phyloP scores from a whole-genome alignment of 2,113 vertebrate genomes.

The Ochotona princeps region DNA sequence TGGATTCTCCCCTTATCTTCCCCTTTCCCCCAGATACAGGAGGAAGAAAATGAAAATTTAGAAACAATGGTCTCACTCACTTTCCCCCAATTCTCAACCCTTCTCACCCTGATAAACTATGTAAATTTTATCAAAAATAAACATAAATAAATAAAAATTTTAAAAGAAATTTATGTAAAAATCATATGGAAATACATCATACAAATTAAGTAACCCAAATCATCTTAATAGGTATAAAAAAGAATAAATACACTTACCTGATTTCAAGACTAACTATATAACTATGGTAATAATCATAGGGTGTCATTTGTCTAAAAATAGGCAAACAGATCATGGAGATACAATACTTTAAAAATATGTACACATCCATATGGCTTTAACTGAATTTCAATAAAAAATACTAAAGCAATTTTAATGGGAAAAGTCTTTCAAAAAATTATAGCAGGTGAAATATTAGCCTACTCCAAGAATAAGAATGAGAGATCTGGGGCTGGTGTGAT shows the following conservation, averaged over 20 bases:
- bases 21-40: too few relatives aligned
- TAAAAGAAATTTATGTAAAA: not conserved
- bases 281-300: not conserved
- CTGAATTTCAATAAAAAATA: not conserved
- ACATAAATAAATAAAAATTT: too few relatives aligned
- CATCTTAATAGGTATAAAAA: not conserved
- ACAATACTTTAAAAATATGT: not conserved
- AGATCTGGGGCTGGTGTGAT: too few relatives aligned
- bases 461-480: too few relatives aligned
- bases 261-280: not conserved
- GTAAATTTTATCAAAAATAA: too few relatives aligned
- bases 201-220: constrained; percentile 1
- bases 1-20: too few relatives aligned
- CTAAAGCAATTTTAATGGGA: not conserved
- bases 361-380: not conserved
- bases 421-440: not conserved
- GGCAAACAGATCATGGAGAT: not conserved
- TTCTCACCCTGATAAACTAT: too few relatives aligned
- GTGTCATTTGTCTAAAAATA: not conserved
- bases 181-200: not conserved
- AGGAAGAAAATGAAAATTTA: too few relatives aligned
- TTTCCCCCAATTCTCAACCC: too few relatives aligned
- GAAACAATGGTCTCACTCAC: too few relatives aligned
- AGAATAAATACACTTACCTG: not conserved
- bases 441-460: too few relatives aligned